Evolutionary conservation across 2,888 invertebrate species (phyloP).

Genomic region (Thymelicus sylvestris): DNA sequence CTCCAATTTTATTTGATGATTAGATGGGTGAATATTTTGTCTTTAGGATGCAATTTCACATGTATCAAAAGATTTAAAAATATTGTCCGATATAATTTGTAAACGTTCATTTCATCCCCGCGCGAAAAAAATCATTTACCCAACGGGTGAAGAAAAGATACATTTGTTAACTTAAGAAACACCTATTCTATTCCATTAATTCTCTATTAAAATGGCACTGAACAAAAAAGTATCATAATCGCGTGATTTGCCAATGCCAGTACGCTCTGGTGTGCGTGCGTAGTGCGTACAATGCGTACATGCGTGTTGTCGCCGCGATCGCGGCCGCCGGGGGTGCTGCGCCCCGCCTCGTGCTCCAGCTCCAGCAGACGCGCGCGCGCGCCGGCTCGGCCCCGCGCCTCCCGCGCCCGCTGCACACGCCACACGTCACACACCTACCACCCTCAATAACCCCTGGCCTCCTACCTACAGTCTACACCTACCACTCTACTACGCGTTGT

Average conservation of each 20-base stretch:
- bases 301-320: slow-evolving; percentile 46
- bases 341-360: slow-evolving; percentile 79
- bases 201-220: no score
- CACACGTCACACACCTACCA: slow-evolving; percentile 48
- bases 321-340: slow-evolving; percentile 79
- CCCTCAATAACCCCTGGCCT: slow-evolving; percentile 19
- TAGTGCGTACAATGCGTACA: slow-evolving; percentile 49
- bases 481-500: background rate
- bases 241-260: slow-evolving; percentile 8
- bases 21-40: no score
- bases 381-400: slow-evolving; percentile 48
- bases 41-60: no score
- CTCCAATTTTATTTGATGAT: no score
- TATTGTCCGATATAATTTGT: no score
- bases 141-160: no score
- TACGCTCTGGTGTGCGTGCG: slow-evolving; percentile 8
- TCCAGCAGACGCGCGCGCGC: slow-evolving; percentile 78
- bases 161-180: no score
- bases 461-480: background rate
- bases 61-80: no score
- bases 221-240: background rate
- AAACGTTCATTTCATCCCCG: no score
- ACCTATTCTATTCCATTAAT: no score
- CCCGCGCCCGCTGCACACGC: slow-evolving; percentile 45
- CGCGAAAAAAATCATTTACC: no score